These are phyloP conservation scores for Drosophila acutilabella DNA, from an alignment of 2,888 invertebrate species.

Conservation along the genomic window DNA sequence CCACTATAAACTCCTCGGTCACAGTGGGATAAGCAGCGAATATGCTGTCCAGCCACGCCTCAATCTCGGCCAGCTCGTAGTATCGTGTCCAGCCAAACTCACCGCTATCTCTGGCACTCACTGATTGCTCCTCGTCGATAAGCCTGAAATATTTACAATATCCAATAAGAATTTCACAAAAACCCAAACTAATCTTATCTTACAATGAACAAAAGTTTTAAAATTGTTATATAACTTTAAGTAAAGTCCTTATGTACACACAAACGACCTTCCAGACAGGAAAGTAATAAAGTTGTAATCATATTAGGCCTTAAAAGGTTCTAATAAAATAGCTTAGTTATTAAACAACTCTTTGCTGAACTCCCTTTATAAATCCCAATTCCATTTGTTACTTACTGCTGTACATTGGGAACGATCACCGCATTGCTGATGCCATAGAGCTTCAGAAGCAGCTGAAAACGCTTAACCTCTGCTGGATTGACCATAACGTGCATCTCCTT, in stretches of 20 bases:
- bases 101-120: conserved; percentile 46
- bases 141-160: conserved; percentile 82
- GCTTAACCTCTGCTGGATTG: conserved; percentile 85
- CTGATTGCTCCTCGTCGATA: conserved; percentile 85
- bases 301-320: no score
- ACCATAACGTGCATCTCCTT: conserved; percentile 87
- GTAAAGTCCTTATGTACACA: no score
- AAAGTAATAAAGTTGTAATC: no score
- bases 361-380: no score
- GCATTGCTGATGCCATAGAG: conserved; percentile 83
- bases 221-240: no score
- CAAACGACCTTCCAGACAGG: no score
- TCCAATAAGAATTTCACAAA: conserved; percentile 10
- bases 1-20: conserved; percentile 83
- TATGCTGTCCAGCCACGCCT: conserved; percentile 87
- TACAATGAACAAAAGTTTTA: no score
- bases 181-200: conserved; percentile 12
- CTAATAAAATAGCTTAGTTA: no score
- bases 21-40: conserved; percentile 85
- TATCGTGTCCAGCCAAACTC: conserved; percentile 88
- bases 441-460: conserved; percentile 85
- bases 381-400: conserved; percentile 13
- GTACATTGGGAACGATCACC: conserved; percentile 84
- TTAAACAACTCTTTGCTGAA: neutral
- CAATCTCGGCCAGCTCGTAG: conserved; percentile 87